Evolutionary conservation across 2,888 invertebrate genomes (phyloP).

Genomic region (Cerastoderma edule): DNA sequence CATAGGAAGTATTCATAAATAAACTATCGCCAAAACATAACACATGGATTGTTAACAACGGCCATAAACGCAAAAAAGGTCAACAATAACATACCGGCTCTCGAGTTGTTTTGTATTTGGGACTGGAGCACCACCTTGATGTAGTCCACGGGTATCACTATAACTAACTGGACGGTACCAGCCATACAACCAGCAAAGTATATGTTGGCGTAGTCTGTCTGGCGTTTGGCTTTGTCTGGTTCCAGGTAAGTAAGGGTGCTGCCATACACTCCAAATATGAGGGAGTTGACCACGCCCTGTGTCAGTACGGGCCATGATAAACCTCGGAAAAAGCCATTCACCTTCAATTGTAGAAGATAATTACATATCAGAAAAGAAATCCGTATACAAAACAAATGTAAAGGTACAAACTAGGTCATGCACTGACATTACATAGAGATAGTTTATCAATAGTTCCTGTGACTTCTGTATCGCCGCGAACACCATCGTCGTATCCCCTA

Average conservation of each 20-base stretch:
- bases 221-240: constrained; percentile 45
- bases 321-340: constrained; percentile 91
- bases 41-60: too few species aligned
- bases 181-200: constrained; percentile 90
- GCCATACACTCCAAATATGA: constrained; percentile 97
- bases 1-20: too few species aligned
- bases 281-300: constrained; percentile 94
- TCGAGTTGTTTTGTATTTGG: constrained; percentile 79
- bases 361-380: too few species aligned
- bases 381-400: too few species aligned
- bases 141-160: constrained; percentile 95
- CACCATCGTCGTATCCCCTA: too few species aligned
- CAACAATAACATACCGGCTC: too few species aligned
- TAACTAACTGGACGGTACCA: constrained; percentile 92
- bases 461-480: too few species aligned
- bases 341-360: constrained; percentile 78
- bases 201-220: constrained; percentile 65
- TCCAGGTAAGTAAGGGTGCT: constrained; percentile 84
- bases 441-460: too few species aligned
- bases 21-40: too few species aligned
- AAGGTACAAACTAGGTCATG: too few species aligned
- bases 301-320: constrained; percentile 95
- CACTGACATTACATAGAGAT: too few species aligned
- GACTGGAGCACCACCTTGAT: constrained; percentile 95
- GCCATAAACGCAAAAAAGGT: too few species aligned